Base-by-base conservation (phyloP, 1,140 invertebrate species). In the Pinna nobilis region DNA sequence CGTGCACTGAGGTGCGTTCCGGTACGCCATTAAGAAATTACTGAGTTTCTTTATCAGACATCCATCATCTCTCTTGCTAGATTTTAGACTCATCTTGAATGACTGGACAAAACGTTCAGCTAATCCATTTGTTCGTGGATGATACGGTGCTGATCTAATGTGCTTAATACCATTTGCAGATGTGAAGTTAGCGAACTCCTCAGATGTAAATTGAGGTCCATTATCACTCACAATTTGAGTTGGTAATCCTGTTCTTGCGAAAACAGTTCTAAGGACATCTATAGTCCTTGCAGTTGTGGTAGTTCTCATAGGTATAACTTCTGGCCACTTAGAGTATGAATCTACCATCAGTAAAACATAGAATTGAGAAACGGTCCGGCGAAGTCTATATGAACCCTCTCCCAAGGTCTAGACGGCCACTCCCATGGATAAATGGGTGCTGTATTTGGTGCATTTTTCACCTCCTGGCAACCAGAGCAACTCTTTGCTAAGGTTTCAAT, bases 291-390 rank as follows among this genome's bases (percentile, higher is more conserved):
- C 47, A 49, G 65, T 49, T 4, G 78, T 77, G n/a, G 68, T 75
- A 0, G 32, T 65, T 33, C 55, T 61, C 73, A 74, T 71, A 13
- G 57, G 47, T 23, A 74, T 53, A 7, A 89, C 93, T 79, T 93
- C 91, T 33, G 80, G 85, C 75, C 86, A 91, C 76, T 91, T 91
- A 5, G 87, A 88, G 72, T 82, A 85, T 1, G 88, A 84, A 68
- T 91, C 90, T 0, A 90, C 85, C 0, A 91, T 57, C 0, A 91
- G 39, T n/a, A 75, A 47, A 73, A 71, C 44, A 65, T 73, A n/a
- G 13, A n/a, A 33, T 44, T 20, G 3, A 61, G 39, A 51, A 88
- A 86, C 23, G 72, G 68, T 15, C 72, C 77, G 13, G 71, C 78
- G 35, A 65, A 84, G 32, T 84, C 80, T 2, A 79, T 77, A 20